Conservation (phyloP, 2,797 vertebrate species). For the Hapalemur alaotrensis region DNA sequence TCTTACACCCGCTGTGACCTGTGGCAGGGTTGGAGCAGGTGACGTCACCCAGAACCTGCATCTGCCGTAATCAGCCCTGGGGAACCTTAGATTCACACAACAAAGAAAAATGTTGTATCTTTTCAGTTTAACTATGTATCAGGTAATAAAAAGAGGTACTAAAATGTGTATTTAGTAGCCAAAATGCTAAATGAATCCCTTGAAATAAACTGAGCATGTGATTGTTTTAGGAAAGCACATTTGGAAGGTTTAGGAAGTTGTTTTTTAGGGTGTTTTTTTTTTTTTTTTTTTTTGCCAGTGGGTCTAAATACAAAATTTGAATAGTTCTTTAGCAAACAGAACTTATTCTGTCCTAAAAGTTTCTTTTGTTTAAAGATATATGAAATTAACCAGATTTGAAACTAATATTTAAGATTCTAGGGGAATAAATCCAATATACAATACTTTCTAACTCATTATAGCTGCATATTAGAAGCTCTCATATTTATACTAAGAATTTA, state of each 20-base stretch:
- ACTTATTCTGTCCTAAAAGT: background rate
- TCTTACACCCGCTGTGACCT: background rate
- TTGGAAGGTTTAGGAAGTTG: background rate
- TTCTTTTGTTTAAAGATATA: background rate
- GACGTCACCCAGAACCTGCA: fast-evolving
- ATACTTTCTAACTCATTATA: fast-evolving
- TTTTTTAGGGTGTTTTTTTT: no score
- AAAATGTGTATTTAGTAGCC: background rate
- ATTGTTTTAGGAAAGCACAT: background rate
- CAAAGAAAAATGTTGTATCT: background rate
- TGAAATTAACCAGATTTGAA: background rate
- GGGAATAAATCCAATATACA: background rate
- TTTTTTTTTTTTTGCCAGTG: background rate
- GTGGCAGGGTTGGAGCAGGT: fast-evolving
- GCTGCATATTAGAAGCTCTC: background rate
- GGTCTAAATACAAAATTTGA: background rate
- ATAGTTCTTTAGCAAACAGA: background rate
- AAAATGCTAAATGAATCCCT: background rate
- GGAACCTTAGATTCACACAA: background rate
- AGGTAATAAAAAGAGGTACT: background rate
- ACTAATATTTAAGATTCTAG: background rate
- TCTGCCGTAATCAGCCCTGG: background rate
- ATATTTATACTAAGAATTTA: background rate
- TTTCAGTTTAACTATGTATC: background rate
- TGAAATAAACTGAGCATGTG: background rate